Conservation (phyloP, 1,140 invertebrate species). For the Apis dorsata region DNA sequence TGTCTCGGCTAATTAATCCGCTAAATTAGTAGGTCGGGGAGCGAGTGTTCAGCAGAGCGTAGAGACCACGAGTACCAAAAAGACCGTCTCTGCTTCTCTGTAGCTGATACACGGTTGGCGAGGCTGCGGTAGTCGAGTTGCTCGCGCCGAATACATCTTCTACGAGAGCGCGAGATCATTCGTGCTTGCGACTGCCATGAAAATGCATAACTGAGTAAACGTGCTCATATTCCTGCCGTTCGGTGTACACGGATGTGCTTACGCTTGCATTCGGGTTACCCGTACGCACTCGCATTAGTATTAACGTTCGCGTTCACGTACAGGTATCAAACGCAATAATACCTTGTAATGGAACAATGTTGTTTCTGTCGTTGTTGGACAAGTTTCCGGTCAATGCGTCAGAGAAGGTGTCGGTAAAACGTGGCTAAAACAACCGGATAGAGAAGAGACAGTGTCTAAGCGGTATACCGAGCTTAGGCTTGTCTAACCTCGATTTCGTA, state of each 20-base stretch:
- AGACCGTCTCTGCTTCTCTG: slow-evolving; percentile 1
- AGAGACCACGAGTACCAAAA: slow-evolving; percentile 43
- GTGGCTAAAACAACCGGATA: slow-evolving; percentile 13
- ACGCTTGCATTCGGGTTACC: too few relatives aligned
- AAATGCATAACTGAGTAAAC: slow-evolving; percentile 40
- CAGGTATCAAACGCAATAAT: slow-evolving; percentile 35
- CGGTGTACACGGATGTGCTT: background rate
- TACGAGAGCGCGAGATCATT: background rate
- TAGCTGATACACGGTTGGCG: background rate
- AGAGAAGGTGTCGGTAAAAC: slow-evolving; percentile 10
- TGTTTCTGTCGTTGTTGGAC: slow-evolving; percentile 38
- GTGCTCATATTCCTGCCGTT: background rate
- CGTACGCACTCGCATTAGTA: background rate
- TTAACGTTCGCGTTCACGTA: background rate
- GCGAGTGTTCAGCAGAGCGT: slow-evolving; percentile 32
- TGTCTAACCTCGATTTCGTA: slow-evolving; percentile 52
- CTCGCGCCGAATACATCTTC: slow-evolving; percentile 11
- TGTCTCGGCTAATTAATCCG: slow-evolving; percentile 50
- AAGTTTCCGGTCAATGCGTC: slow-evolving; percentile 22
- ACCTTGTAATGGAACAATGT: slow-evolving; percentile 28
- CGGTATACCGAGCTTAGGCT: slow-evolving; percentile 42
- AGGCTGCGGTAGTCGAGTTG: slow-evolving; percentile 12
- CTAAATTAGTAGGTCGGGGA: slow-evolving; percentile 42
- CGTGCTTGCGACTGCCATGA: slow-evolving; percentile 15
- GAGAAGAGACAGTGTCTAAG: slow-evolving; percentile 21